phyloP scores from a whole-genome alignment of 2,888 invertebrate species.

The Euzetes globulus region DNA sequence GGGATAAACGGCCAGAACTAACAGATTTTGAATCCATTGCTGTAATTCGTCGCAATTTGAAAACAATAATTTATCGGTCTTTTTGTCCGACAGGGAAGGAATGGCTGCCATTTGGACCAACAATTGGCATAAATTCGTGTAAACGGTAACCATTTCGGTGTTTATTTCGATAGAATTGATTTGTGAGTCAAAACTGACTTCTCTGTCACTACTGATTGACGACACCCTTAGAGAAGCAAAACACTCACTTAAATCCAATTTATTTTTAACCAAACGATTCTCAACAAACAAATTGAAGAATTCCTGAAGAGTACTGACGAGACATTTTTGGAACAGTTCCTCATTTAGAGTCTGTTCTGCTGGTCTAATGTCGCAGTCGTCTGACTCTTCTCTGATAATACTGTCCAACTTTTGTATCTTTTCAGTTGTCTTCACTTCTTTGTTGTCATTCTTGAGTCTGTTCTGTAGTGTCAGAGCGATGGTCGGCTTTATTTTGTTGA shows the following conservation, averaged over 20 bases:
- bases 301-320: slow-evolving; percentile 20
- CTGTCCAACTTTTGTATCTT: slow-evolving; percentile 1
- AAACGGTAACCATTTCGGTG: slow-evolving; percentile 21
- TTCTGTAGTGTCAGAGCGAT: slow-evolving; percentile 30
- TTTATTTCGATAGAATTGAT: slow-evolving; percentile 13
- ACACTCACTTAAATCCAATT: neutral
- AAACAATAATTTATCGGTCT: slow-evolving; percentile 9
- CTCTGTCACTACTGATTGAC: slow-evolving; percentile 3
- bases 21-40: slow-evolving; percentile 13
- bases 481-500: slow-evolving; percentile 30
- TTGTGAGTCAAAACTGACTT: slow-evolving; percentile 9
- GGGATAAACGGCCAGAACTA: neutral
- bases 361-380: neutral
- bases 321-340: slow-evolving; percentile 15
- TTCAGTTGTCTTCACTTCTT: neutral
- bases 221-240: slow-evolving; percentile 2
- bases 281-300: slow-evolving; percentile 33
- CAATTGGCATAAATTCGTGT: slow-evolving; percentile 29
- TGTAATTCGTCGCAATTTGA: slow-evolving; percentile 21
- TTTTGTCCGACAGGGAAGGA: slow-evolving; percentile 6
- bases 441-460: slow-evolving; percentile 4
- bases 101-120: slow-evolving; percentile 23
- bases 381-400: slow-evolving; percentile 31
- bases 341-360: neutral
- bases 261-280: slow-evolving; percentile 27